Percentiles rank a stretch among this genome's conserved stretches.
phyloP scores from a whole-genome alignment of 2,113 vertebrate species.

The Calcarius ornatus region DNA sequence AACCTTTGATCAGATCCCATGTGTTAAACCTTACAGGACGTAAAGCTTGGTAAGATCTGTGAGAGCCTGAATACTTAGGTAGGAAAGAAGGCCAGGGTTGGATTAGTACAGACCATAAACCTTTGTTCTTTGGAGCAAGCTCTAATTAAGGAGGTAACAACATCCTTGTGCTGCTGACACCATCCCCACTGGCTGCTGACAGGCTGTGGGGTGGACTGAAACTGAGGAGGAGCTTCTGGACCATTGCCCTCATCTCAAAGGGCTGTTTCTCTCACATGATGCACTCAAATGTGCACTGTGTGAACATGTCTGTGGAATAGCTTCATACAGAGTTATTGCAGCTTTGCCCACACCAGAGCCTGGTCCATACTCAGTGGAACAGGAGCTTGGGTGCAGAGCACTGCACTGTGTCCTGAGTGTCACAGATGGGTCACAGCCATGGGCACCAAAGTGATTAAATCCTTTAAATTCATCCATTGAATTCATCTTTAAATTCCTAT shows the following conservation, averaged over 20 bases:
- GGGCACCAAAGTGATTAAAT: neutral
- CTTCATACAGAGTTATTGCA: neutral
- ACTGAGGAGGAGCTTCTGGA: neutral
- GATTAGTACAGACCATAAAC: neutral
- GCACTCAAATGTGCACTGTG: neutral
- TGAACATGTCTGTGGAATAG: neutral
- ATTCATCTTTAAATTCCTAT: neutral
- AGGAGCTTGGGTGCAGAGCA: neutral
- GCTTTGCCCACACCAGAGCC: neutral
- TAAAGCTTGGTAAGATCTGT: neutral
- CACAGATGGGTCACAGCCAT: neutral
- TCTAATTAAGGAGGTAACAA: slow-evolving; percentile 25
- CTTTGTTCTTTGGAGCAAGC: neutral
- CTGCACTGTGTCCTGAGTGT: neutral
- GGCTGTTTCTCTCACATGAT: neutral
- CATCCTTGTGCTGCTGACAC: neutral
- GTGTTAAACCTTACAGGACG: neutral
- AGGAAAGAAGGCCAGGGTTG: neutral
- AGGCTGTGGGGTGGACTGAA: neutral
- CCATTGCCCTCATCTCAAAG: neutral
- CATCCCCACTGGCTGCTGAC: neutral
- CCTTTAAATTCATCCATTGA: neutral
- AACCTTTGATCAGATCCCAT: neutral
- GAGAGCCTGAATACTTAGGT: neutral
- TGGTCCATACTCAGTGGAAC: fast-evolving